These are phyloP conservation scores for Danaus melanippus DNA, from an alignment of 1,140 invertebrate species.

Conservation along the genomic window DNA sequence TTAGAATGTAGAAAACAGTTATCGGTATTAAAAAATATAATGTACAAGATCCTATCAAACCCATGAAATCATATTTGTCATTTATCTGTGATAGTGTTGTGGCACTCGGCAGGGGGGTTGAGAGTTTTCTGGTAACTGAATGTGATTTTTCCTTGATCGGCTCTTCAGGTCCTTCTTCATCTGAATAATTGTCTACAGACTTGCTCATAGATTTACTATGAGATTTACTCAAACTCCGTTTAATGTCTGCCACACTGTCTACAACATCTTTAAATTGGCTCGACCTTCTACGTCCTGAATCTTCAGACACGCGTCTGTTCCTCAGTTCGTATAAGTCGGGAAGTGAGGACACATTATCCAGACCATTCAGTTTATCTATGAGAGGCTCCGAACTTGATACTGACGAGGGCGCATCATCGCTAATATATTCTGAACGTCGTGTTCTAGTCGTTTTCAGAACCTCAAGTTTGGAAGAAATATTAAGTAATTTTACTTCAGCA, in stretches of 20 bases:
- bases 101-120: constrained; percentile 47
- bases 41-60: constrained; percentile 33
- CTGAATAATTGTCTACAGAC: constrained; percentile 47
- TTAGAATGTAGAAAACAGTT: constrained; percentile 42
- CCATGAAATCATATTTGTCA: constrained; percentile 56
- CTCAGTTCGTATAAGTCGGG: constrained; percentile 40
- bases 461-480: constrained; percentile 39
- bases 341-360: constrained; percentile 27
- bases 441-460: constrained; percentile 36
- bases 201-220: constrained; percentile 42
- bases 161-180: constrained; percentile 51
- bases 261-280: constrained; percentile 44
- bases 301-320: constrained; percentile 38
- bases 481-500: constrained; percentile 33
- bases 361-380: constrained; percentile 44
- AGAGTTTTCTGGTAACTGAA: constrained; percentile 46
- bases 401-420: constrained; percentile 37
- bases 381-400: constrained; percentile 23
- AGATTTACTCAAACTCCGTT: constrained; percentile 50
- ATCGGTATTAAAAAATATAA: constrained; percentile 47
- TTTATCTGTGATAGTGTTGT: constrained; percentile 26
- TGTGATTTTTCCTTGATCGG: constrained; percentile 36
- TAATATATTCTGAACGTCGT: constrained; percentile 48
- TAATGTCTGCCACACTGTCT: constrained; percentile 42
- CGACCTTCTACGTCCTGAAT: constrained; percentile 37